These are phyloP conservation scores for Acanthosepion esculentum DNA, from an alignment of 2,888 invertebrate genomes.

Conservation along the genomic window DNA sequence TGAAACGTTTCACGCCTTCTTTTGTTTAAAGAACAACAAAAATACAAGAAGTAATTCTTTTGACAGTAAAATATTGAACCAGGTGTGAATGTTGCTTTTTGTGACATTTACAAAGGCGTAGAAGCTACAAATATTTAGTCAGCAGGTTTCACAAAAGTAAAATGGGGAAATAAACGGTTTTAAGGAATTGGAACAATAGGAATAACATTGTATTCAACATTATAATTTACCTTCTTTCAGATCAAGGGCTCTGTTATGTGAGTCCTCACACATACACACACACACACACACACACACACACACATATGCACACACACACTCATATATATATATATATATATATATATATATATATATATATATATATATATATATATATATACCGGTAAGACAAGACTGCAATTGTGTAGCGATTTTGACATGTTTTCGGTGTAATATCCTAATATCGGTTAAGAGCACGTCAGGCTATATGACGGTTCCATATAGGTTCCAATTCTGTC, in stretches of 20 bases:
- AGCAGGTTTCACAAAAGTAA: neutral
- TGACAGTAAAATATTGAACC: conserved; percentile 12
- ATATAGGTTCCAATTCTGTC: too few species aligned
- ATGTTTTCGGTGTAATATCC: too few species aligned
- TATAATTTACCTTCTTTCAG: neutral
- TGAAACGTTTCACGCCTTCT: neutral
- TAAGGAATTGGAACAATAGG: neutral
- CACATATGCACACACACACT: too few species aligned
- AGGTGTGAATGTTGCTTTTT: neutral
- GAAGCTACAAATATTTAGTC: neutral
- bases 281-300: too few species aligned
- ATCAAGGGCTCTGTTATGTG: neutral
- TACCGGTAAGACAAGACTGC: too few species aligned
- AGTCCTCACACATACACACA: neutral
- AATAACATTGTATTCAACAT: neutral
- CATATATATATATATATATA: too few species aligned
- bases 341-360: too few species aligned
- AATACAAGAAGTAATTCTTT: neutral
- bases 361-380: too few species aligned
- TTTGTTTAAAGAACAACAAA: neutral
- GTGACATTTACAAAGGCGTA: neutral
- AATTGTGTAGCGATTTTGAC: too few species aligned
- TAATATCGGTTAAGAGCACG: too few species aligned
- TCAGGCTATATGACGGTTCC: too few species aligned
- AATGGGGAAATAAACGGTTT: neutral